Evolutionary conservation across 2,888 invertebrate species (phyloP).

Genomic region (Pristionchus arcanus): DNA sequence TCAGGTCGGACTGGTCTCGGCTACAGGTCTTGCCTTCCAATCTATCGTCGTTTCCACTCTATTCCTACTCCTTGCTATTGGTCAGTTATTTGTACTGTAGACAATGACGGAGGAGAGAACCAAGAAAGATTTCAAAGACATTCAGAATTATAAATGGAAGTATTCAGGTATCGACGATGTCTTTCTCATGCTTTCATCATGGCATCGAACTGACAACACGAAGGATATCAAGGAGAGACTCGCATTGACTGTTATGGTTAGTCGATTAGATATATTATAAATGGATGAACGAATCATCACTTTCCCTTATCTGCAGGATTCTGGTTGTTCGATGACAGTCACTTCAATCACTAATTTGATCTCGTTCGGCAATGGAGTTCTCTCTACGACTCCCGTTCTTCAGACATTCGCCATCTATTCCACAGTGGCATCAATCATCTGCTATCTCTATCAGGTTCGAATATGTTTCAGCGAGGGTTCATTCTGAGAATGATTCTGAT

Average conservation of each 20-base stretch:
- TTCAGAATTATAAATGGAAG: background rate
- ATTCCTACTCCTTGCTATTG: constrained; percentile 70
- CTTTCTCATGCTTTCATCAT: constrained; percentile 70
- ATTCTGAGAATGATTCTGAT: background rate
- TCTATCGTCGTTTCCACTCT: constrained; percentile 69
- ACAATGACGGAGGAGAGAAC: background rate
- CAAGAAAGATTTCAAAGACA: no score
- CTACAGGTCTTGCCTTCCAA: constrained; percentile 70
- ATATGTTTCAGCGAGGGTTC: background rate
- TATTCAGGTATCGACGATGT: constrained; percentile 68
- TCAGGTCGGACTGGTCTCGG: constrained; percentile 67
- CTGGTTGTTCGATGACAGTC: constrained; percentile 73
- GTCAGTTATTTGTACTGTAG: constrained; percentile 24
- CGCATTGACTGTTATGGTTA: constrained; percentile 61
- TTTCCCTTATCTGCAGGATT: constrained; percentile 59
- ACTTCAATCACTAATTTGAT: constrained; percentile 72
- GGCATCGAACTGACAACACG: constrained; percentile 66
- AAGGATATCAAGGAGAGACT: constrained; percentile 62
- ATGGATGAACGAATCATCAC: background rate
- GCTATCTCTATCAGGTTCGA: constrained; percentile 64
- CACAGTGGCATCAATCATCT: constrained; percentile 68
- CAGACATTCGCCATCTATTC: constrained; percentile 72
- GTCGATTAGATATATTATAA: background rate
- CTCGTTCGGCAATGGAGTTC: constrained; percentile 72
- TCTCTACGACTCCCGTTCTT: constrained; percentile 71